phyloP scores from a whole-genome alignment of 2,113 vertebrate genomes.

The Tetrao urogallus region DNA sequence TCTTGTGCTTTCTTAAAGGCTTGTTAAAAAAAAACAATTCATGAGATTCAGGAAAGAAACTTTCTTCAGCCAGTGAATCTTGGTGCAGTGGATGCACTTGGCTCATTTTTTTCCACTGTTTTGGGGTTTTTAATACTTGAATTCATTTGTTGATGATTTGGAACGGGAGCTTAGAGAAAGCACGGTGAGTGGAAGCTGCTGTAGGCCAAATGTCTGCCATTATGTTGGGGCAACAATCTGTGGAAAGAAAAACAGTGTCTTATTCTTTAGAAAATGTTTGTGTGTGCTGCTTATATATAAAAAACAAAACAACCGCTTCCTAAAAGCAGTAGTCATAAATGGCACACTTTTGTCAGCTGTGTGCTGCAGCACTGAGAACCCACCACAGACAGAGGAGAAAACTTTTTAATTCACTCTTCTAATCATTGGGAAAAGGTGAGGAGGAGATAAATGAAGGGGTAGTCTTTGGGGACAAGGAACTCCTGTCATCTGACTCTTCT shows the following conservation, averaged over 20 bases:
- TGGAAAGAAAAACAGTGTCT: background rate
- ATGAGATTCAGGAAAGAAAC: background rate
- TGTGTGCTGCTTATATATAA: background rate
- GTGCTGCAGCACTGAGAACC: background rate
- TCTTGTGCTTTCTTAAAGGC: background rate
- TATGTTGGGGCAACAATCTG: background rate
- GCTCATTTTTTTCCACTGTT: background rate
- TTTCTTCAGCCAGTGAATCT: background rate
- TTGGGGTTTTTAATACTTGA: background rate
- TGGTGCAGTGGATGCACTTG: background rate
- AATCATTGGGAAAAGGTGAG: background rate
- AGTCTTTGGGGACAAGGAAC: background rate
- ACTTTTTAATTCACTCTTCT: background rate
- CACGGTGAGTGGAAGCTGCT: background rate
- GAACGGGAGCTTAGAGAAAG: background rate
- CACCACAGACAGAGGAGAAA: background rate
- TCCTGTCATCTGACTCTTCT: background rate
- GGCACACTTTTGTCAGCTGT: background rate
- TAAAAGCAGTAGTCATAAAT: background rate
- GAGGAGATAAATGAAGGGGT: background rate
- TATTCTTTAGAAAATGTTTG: background rate
- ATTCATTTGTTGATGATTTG: background rate
- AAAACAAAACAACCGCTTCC: background rate
- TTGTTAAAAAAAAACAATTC: slow-evolving; percentile 28
- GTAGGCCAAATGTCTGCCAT: background rate